phyloP scores from a whole-genome alignment of 2,888 invertebrate species.

The Rhaphigaster nebulosa region DNA sequence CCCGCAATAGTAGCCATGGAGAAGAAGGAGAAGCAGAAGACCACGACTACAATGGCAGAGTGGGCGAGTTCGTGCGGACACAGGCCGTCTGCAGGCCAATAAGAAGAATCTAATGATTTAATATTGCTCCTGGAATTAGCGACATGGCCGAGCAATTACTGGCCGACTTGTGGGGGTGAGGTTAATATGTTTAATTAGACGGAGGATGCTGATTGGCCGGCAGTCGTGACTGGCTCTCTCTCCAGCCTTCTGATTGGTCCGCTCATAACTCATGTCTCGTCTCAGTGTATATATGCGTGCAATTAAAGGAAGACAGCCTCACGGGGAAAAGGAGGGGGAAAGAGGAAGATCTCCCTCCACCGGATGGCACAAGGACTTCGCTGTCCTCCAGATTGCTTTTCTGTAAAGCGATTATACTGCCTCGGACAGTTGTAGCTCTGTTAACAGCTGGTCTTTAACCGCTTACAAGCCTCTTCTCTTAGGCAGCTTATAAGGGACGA shows the following conservation, averaged over 20 bases:
- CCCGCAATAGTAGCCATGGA: slow-evolving; percentile 32
- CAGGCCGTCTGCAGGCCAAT: not conserved
- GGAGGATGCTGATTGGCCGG: slow-evolving; percentile 59
- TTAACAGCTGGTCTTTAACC: slow-evolving; percentile 35
- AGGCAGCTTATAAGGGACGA: slow-evolving; percentile 11
- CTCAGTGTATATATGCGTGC: slow-evolving; percentile 45
- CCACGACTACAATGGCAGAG: slow-evolving; percentile 49
- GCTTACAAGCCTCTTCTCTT: slow-evolving; percentile 40
- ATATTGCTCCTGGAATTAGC: slow-evolving; percentile 50
- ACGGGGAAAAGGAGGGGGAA: not conserved
- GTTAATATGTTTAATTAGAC: slow-evolving; percentile 64
- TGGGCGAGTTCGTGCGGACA: slow-evolving; percentile 44
- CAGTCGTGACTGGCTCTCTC: slow-evolving; percentile 61
- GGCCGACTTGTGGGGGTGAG: slow-evolving; percentile 55
- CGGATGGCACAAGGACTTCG: slow-evolving; percentile 2
- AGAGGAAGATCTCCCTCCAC: not conserved
- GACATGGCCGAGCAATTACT: slow-evolving; percentile 49
- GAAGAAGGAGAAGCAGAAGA: slow-evolving; percentile 23
- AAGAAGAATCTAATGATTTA: slow-evolving; percentile 48
- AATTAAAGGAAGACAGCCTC: slow-evolving; percentile 49
- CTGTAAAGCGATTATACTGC: slow-evolving; percentile 11
- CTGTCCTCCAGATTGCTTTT: slow-evolving; percentile 25
- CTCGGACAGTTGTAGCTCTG: slow-evolving; percentile 36
- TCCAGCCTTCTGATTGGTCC: slow-evolving; percentile 29
- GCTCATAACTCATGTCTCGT: slow-evolving; percentile 50